A percentile compares a stretch with the other conserved stretches of the same genome.
Conservation (phyloP, 2,113 vertebrate species). For the Nycticorax nycticorax region DNA sequence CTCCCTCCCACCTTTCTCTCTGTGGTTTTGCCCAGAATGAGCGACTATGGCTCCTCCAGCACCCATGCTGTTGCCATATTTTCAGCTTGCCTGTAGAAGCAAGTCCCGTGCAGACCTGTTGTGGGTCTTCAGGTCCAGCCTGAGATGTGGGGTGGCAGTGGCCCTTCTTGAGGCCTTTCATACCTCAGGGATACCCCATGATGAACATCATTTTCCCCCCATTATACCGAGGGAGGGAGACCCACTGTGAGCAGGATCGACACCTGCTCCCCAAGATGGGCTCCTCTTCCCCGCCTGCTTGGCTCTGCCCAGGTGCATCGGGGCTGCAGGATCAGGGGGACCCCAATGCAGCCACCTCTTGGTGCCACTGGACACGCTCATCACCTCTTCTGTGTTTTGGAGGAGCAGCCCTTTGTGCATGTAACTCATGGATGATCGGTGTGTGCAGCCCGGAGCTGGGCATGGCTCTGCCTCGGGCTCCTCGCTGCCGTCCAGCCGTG, state of each 20-base stretch:
- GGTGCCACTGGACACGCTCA: background rate
- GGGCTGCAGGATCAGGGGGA: background rate
- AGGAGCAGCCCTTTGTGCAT: rapidly evolving
- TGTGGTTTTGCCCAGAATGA: background rate
- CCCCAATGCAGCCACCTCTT: background rate
- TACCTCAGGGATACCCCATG: background rate
- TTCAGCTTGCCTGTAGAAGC: background rate
- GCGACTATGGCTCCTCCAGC: rapidly evolving
- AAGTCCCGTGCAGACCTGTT: background rate
- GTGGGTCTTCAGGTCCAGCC: background rate
- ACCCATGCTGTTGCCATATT: rapidly evolving
- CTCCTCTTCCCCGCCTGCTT: background rate
- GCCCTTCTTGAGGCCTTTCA: rapidly evolving
- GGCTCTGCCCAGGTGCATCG: background rate
- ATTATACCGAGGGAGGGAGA: rapidly evolving
- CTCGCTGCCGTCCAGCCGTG: background rate
- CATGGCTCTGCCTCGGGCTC: background rate
- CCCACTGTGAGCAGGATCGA: rapidly evolving
- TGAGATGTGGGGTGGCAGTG: background rate
- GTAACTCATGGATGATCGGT: rapidly evolving
- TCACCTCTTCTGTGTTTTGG: background rate
- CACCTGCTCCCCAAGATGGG: background rate
- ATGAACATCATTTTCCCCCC: background rate
- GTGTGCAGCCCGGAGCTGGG: rapidly evolving
- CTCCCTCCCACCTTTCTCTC: background rate